Conservation (phyloP, 2,797 vertebrate genomes). For the Garrulus glandarius region DNA sequence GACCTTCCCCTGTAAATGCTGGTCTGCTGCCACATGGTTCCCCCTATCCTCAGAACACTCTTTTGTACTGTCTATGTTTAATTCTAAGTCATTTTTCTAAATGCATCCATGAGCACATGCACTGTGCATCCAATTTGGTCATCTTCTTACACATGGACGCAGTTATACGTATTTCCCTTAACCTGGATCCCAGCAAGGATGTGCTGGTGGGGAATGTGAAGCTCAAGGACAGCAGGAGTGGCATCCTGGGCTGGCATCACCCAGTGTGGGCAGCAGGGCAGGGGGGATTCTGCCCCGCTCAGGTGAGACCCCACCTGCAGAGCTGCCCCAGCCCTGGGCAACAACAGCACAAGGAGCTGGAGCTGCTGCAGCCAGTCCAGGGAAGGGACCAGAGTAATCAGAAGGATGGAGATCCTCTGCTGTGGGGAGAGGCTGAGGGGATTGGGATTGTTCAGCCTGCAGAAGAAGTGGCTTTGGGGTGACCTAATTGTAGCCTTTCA, state of each 20-base stretch:
- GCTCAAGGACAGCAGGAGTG: neutral
- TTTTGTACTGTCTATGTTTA: neutral
- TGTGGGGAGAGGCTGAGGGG: too few relatives aligned
- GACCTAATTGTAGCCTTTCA: neutral
- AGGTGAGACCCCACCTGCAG: neutral
- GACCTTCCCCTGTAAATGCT: neutral
- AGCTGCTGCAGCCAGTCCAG: accelerated
- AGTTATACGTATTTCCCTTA: neutral
- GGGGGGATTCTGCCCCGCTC: neutral
- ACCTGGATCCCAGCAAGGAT: neutral
- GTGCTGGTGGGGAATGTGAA: neutral
- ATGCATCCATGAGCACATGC: neutral
- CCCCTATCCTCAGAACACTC: neutral
- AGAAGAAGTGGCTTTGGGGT: accelerated
- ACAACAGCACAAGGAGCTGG: neutral
- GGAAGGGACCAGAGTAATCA: accelerated
- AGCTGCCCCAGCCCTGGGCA: neutral
- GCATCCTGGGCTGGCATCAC: neutral
- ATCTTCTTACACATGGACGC: slow-evolving; percentile 2
- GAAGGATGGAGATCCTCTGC: neutral
- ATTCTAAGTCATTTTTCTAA: neutral
- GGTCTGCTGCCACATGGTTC: neutral
- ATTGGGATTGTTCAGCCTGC: neutral
- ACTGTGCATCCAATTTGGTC: neutral
- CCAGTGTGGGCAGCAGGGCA: accelerated